Percentiles rank a stretch among this genome's conserved stretches.
Evolutionary conservation across 1,140 invertebrate genomes (phyloP).

Genomic region (Lutraria rhynchaena): DNA sequence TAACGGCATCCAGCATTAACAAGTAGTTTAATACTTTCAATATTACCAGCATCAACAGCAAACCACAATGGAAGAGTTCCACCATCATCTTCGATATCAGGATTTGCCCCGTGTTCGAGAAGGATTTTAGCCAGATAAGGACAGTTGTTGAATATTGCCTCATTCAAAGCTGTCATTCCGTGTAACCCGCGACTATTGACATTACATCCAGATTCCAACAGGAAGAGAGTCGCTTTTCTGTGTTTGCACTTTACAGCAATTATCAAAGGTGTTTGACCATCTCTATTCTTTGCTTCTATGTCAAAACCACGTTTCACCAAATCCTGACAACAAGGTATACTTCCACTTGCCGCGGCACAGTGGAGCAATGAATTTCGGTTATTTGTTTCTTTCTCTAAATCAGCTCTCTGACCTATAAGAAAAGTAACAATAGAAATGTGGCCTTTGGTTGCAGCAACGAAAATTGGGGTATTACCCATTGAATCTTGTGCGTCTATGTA

Average conservation of each 20-base stretch:
- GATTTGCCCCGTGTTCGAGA: conserved; percentile 70
- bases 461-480: conserved; percentile 75
- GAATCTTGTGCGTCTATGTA: conserved; percentile 75
- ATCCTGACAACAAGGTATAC: conserved; percentile 74
- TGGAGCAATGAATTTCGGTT: conserved; percentile 78
- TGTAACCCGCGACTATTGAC: conserved; percentile 69
- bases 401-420: conserved; percentile 72
- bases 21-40: conserved; percentile 70
- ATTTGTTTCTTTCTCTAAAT: conserved; percentile 70
- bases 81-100: conserved; percentile 73
- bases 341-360: conserved; percentile 77
- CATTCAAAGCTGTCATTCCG: conserved; percentile 75
- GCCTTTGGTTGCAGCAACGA: conserved; percentile 74
- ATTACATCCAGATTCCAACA: conserved; percentile 71
- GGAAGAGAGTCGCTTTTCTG: conserved; percentile 67
- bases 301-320: conserved; percentile 74
- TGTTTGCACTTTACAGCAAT: conserved; percentile 73
- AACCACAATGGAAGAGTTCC: conserved; percentile 77
- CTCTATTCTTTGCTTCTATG: conserved; percentile 75
- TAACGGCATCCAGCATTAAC: conserved; percentile 70
- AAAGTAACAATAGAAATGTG: conserved; percentile 71
- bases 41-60: conserved; percentile 71
- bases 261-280: conserved; percentile 77
- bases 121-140: conserved; percentile 70
- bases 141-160: conserved; percentile 75